Evolutionary conservation across 2,797 vertebrate genomes (phyloP).

Genomic region (Anguilla pacifica): DNA sequence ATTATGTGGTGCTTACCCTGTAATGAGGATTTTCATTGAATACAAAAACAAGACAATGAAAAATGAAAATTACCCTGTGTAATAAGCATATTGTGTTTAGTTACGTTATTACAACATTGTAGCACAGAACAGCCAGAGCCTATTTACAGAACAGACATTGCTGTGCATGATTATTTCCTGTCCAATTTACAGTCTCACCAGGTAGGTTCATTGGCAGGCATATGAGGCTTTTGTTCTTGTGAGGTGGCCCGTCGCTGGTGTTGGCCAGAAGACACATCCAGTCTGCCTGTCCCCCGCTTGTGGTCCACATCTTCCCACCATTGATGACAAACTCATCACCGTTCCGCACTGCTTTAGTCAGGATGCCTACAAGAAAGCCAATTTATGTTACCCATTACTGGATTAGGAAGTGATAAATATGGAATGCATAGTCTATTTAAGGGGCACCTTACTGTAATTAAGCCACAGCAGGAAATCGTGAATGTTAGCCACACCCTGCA

Average conservation of each 20-base stretch:
- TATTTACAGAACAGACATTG: neutral
- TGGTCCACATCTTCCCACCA: conserved; percentile 86
- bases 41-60: neutral
- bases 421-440: neutral
- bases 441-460: neutral
- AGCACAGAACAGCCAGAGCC: neutral
- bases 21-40: neutral
- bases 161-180: neutral
- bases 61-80: neutral
- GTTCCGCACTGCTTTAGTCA: conserved; percentile 77
- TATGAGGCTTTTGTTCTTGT: conserved; percentile 84
- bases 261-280: conserved; percentile 86
- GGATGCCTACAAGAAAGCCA: conserved; percentile 67
- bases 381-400: neutral
- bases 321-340: conserved; percentile 79
- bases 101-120: neutral
- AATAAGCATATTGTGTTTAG: neutral
- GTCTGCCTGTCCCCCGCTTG: conserved; percentile 76
- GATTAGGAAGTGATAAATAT: neutral
- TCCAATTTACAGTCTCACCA: conserved; percentile 61
- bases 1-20: neutral
- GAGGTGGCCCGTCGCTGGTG: conserved; percentile 72
- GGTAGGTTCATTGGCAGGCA: conserved; percentile 81
- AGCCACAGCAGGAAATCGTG: neutral
- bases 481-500: neutral